Base-by-base conservation (phyloP, 37 sponge, comb jelly and placozoan species). In the Halisarca cf. caerulea region DNA sequence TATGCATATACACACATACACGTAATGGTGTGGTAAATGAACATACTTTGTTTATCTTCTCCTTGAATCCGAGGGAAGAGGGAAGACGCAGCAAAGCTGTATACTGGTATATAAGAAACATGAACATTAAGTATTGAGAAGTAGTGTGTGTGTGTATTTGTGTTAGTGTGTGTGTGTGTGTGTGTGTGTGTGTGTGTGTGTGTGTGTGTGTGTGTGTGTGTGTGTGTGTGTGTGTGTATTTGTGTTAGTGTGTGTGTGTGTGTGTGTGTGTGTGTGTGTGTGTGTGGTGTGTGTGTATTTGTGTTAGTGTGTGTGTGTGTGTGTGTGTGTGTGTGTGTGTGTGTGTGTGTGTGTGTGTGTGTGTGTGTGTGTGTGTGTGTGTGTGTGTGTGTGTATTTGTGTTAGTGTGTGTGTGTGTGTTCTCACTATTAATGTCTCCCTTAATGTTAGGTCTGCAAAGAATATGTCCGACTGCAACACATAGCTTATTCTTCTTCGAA, bases 391-490 rank as follows among this genome's bases (percentile, higher is more conserved):
- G 64, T 7, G 5, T 27, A 61, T 23, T 61, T 61, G 64, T 4
- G n/a, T n/a, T n/a, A n/a, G n/a, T n/a, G n/a, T n/a, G n/a, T n/a
- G n/a, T n/a, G n/a, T n/a, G n/a, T 14, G 73, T 82, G 78, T 34
- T 77, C 91, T 60, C 77, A 86, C 87, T 36, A 51, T 40, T 5
- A 93, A 77, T 4, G 93, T 92, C 66, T 95, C 92, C 61, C 84
- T 66, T 21, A 95, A 84, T 14, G 96, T 95, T 36, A 92, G 81
- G 88, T 92, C 89, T 11, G 90, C 80, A 53, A 95, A 92, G 84
- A 92, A 92, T 44, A 92, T 82, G 91, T 95, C 96, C 17, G 81
- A 84, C 83, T 95, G 96, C 14, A 92, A 73, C 20, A 95, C 96
- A 80, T 95, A 95, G 71, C 92, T 89, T 59, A 92, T 79, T 55